Evolutionary conservation across 2,888 invertebrate genomes (phyloP).

Genomic region (Tinea pellionella): DNA sequence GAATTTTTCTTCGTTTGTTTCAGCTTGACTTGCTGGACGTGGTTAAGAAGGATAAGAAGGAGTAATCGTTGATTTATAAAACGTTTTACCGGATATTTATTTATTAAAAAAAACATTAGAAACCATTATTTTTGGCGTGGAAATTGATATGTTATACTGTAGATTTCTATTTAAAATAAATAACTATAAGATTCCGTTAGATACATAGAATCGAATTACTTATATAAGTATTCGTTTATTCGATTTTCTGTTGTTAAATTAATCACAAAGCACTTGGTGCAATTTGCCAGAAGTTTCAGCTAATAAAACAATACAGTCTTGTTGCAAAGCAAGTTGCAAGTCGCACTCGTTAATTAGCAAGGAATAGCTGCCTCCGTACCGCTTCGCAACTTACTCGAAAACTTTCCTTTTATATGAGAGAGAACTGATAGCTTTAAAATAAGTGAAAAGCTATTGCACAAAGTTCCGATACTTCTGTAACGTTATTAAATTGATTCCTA

Average conservation of each 20-base stretch:
- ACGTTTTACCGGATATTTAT: background rate
- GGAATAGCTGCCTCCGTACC: slow-evolving; percentile 33
- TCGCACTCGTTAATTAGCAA: slow-evolving; percentile 40
- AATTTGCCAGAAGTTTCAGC: slow-evolving; percentile 9
- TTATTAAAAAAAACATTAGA: background rate
- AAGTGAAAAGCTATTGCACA: background rate
- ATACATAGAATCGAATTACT: background rate
- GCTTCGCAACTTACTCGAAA: slow-evolving; percentile 2
- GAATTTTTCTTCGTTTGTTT: slow-evolving; percentile 3
- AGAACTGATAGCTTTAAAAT: slow-evolving; percentile 8
- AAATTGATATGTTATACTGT: no score
- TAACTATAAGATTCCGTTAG: no score
- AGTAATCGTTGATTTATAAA: background rate
- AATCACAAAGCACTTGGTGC: slow-evolving; percentile 6
- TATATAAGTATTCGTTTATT: background rate
- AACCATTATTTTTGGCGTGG: no score
- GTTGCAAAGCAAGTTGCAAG: slow-evolving; percentile 20
- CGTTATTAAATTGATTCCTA: background rate
- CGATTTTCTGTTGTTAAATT: background rate
- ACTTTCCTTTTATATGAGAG: slow-evolving; percentile 12
- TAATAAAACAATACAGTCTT: slow-evolving; percentile 33
- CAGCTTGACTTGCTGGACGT: slow-evolving; percentile 5
- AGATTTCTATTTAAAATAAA: no score
- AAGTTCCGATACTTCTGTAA: slow-evolving; percentile 9
- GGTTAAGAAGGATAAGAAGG: background rate